Conservation (phyloP, 2,113 vertebrate species). For the Scatophagus argus region DNA sequence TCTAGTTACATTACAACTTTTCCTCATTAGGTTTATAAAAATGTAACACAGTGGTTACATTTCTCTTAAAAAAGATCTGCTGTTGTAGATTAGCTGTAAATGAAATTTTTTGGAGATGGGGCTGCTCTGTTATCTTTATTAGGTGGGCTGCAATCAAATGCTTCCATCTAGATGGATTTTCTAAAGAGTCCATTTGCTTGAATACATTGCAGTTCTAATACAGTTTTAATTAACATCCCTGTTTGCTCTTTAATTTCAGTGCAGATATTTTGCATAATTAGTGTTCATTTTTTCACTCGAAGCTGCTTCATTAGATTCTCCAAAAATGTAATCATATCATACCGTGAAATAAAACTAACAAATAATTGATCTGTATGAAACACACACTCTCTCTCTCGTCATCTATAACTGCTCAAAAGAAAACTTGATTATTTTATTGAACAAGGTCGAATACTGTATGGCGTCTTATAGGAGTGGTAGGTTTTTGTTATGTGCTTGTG, state of each 20-base stretch:
- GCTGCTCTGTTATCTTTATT: no score
- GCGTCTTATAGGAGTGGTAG: background rate
- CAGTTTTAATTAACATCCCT: background rate
- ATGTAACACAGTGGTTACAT: no score
- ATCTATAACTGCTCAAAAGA: background rate
- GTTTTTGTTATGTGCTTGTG: constrained; percentile 11
- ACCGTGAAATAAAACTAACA: background rate
- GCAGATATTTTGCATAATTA: background rate
- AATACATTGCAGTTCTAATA: background rate
- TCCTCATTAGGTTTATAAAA: no score
- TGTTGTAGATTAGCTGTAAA: no score
- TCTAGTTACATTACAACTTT: no score
- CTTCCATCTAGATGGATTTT: no score
- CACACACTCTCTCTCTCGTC: background rate
- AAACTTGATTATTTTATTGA: no score
- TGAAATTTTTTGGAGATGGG: no score
- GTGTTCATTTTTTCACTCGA: background rate
- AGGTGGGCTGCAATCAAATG: no score
- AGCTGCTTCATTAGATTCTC: background rate
- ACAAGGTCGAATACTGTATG: no score
- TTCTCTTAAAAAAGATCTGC: no score
- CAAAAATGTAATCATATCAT: background rate
- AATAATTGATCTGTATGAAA: background rate
- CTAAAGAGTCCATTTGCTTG: background rate
- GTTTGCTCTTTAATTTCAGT: background rate